Base-by-base conservation (phyloP, 2,888 invertebrate genomes). In the Micropterix aruncella region DNA sequence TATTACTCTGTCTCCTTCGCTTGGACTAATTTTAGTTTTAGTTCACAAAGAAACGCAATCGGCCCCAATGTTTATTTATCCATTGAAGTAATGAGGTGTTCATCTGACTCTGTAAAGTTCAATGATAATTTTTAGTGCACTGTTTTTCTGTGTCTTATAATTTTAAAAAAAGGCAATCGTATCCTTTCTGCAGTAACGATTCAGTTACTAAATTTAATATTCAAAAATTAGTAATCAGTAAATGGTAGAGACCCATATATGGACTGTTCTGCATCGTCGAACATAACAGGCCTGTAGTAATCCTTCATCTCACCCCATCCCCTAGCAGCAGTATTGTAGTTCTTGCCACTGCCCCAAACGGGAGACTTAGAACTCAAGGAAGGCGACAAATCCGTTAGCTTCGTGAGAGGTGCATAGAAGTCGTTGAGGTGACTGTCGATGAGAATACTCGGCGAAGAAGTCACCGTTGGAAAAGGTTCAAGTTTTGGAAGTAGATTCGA, bases 281-380 rank as follows among this genome's bases (percentile, higher is more conserved):
- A 83, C 49, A 79, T 77, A 38, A 87, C 75, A 0, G 87, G 85
- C 46, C 79, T 71, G 64, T 87, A 87, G 51, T 77, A 77, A 41
- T 78, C 74, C 52, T 74, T 73, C 53, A 74, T 73, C 52, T 80
- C 75, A 12, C 79, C 78, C 87, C 90, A 90, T 1, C 89, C 89
- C 19, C 88, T 75, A 3, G 90, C 83, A 19, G 87, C 85, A 0
- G 84, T 86, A 54, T 90, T 90, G 62, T 87, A 90, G 56, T 85
- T 87, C 17, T 75, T 74, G 37, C 73, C 67, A 51, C 57, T 62
- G 44, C 67, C 65, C 27, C 70, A 53, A 2, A 67, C 64, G 41
- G 66, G 44, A 42, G 43, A 1, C 9, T 66, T 57, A 2, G 66
- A 66, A 48, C 67, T 65, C 49, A 65, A 63, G 1, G 70, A 68